A percentile compares a stretch with the other conserved stretches of the same genome.
Conservation (phyloP, 2,888 invertebrate genomes). For the Epicampocera succincta region DNA sequence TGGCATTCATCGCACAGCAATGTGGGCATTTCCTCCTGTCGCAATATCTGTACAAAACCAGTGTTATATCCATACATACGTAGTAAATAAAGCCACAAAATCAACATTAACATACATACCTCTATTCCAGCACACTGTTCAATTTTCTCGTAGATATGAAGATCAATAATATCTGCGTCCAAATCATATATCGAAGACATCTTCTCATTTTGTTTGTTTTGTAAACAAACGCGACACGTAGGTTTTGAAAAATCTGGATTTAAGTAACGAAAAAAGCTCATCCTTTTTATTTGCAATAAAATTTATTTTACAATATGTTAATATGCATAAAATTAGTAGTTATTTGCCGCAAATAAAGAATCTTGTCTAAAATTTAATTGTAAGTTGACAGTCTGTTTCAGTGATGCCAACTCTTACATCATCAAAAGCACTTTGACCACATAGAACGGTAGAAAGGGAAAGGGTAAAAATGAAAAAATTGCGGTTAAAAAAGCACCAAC, state of each 20-base stretch:
- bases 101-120: slow-evolving; percentile 66
- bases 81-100: background rate
- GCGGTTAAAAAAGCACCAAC: too few species aligned
- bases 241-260: slow-evolving; percentile 43
- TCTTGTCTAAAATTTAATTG: too few species aligned
- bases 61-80: background rate
- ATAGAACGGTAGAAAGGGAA: too few species aligned
- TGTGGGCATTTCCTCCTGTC: slow-evolving; percentile 75
- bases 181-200: slow-evolving; percentile 77
- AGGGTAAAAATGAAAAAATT: too few species aligned
- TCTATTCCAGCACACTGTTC: slow-evolving; percentile 77
- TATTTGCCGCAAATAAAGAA: too few species aligned
- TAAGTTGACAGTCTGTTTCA: too few species aligned
- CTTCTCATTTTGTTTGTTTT: slow-evolving; percentile 72
- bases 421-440: too few species aligned
- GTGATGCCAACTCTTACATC: too few species aligned
- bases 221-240: slow-evolving; percentile 77
- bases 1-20: slow-evolving; percentile 75
- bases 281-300: background rate
- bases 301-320: background rate
- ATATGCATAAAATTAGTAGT: too few species aligned
- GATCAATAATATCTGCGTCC: slow-evolving; percentile 20
- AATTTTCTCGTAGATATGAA: slow-evolving; percentile 72
- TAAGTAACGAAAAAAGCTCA: slow-evolving; percentile 6
- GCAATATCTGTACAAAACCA: slow-evolving; percentile 73